A percentile compares a stretch with the other conserved stretches of the same genome.
These are phyloP conservation scores for Campoletis sonorensis DNA, from an alignment of 1,140 invertebrate species.

Conservation along the genomic window DNA sequence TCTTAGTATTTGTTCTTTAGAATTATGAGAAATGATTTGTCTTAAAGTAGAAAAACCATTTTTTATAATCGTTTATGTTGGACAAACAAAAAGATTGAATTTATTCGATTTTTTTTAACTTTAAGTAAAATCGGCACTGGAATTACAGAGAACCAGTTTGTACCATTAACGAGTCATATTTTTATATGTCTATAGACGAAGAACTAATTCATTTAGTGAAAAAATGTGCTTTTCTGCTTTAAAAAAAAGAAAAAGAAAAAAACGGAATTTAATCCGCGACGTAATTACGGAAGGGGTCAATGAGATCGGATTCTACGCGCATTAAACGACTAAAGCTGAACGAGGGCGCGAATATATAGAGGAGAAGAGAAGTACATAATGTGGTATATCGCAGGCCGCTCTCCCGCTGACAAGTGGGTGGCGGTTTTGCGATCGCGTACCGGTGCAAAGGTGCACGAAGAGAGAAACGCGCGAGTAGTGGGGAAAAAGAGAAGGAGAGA, in stretches of 20 bases:
- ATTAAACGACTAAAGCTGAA: conserved; percentile 12
- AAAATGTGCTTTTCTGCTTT: neutral
- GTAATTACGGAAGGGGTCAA: conserved; percentile 10
- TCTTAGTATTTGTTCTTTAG: no score
- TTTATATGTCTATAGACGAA: no score
- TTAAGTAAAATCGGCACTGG: no score
- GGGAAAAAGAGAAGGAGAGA: neutral
- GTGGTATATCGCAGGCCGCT: conserved; percentile 15
- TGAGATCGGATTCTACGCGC: neutral
- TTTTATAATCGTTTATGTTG: no score
- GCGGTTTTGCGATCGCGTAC: conserved; percentile 14
- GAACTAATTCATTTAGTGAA: neutral
- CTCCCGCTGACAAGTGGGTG: conserved; percentile 25
- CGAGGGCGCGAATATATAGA: conserved; percentile 11
- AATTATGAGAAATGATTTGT: no score
- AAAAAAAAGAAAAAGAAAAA: neutral
- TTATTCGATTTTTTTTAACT: no score
- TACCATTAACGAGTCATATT: no score
- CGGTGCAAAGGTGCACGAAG: conserved; percentile 18
- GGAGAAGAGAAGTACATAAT: conserved; percentile 16
- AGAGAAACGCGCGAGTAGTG: conserved; percentile 3
- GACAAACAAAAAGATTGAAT: no score
- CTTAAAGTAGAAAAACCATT: no score
- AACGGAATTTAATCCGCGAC: neutral
- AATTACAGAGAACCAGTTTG: no score